phyloP scores from a whole-genome alignment of 2,797 vertebrate genomes.

The Chromobotia macracanthus region DNA sequence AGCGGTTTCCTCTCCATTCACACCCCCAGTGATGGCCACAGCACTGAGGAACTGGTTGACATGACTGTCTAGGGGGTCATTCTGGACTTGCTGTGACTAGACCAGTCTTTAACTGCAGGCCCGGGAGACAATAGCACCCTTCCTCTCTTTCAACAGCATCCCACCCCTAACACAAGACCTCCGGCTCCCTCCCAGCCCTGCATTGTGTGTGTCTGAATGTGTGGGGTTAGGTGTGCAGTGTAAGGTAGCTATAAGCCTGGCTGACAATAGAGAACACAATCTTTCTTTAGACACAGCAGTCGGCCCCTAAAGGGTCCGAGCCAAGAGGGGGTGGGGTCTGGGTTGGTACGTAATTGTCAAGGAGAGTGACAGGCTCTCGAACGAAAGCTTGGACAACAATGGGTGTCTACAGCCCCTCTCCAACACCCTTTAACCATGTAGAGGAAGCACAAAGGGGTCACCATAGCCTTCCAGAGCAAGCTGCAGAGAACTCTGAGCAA shows the following conservation, averaged over 20 bases:
- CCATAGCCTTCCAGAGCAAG: slow-evolving; percentile 37
- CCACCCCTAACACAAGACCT: slow-evolving; percentile 23
- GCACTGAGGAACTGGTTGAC: slow-evolving; percentile 6
- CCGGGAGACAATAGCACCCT: slow-evolving; percentile 34
- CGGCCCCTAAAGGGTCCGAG: slow-evolving; percentile 62
- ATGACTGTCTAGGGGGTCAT: slow-evolving; percentile 25
- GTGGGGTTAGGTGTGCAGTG: slow-evolving; percentile 42
- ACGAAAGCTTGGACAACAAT: slow-evolving; percentile 45
- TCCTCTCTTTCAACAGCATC: slow-evolving; percentile 9
- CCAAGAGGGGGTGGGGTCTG: slow-evolving; percentile 52
- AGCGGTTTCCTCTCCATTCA: slow-evolving; percentile 12
- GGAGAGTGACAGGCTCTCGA: slow-evolving; percentile 38
- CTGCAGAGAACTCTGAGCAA: slow-evolving; percentile 23
- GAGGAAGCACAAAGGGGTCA: slow-evolving; percentile 41
- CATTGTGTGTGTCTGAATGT: slow-evolving; percentile 40
- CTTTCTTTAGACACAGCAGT: slow-evolving; percentile 53
- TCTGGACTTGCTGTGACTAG: slow-evolving; percentile 29
- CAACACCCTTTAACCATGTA: slow-evolving; percentile 8
- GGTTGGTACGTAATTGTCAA: slow-evolving; percentile 39
- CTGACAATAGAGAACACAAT: slow-evolving; percentile 70
- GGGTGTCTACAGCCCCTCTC: slow-evolving; percentile 20
- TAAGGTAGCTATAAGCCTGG: slow-evolving; percentile 45
- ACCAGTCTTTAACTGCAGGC: slow-evolving; percentile 29
- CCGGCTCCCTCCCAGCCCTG: slow-evolving; percentile 30
- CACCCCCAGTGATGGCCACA: background rate